These are phyloP conservation scores for Polypedilum pembai DNA, from an alignment of 1,140 invertebrate species.

Conservation along the genomic window DNA sequence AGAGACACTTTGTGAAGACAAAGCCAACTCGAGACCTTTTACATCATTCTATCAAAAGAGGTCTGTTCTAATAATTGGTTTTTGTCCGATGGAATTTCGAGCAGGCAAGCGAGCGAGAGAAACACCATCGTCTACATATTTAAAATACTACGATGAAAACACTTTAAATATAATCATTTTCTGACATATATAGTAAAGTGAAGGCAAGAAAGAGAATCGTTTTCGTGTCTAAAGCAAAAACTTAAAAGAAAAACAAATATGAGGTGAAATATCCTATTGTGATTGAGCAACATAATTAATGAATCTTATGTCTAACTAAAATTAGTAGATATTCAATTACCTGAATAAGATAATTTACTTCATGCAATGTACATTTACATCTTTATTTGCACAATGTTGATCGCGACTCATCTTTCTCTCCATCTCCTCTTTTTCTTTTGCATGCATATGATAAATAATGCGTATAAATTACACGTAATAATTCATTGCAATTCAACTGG, in stretches of 20 bases:
- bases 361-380: not conserved
- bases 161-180: too few species aligned
- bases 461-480: conserved; percentile 3
- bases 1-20: not conserved
- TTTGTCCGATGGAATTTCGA: not conserved
- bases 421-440: not conserved
- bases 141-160: too few species aligned
- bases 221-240: not conserved
- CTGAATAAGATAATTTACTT: not conserved
- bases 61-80: conserved; percentile 22
- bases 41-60: not conserved
- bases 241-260: not conserved
- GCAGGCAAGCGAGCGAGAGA: too few species aligned
- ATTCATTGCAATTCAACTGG: not conserved
- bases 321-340: conserved; percentile 12
- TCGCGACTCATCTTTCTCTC: not conserved
- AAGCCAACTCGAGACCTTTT: not conserved
- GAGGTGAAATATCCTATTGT: conserved; percentile 14
- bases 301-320: not conserved
- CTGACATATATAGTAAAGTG: too few species aligned
- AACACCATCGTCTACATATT: too few species aligned
- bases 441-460: conserved; percentile 3
- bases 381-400: conserved; percentile 10
- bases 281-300: conserved; percentile 28
- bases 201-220: not conserved